Percentiles rank a stretch among this genome's conserved stretches.
Evolutionary conservation across 2,888 invertebrate species (phyloP).

Genomic region (Andrena fulva): DNA sequence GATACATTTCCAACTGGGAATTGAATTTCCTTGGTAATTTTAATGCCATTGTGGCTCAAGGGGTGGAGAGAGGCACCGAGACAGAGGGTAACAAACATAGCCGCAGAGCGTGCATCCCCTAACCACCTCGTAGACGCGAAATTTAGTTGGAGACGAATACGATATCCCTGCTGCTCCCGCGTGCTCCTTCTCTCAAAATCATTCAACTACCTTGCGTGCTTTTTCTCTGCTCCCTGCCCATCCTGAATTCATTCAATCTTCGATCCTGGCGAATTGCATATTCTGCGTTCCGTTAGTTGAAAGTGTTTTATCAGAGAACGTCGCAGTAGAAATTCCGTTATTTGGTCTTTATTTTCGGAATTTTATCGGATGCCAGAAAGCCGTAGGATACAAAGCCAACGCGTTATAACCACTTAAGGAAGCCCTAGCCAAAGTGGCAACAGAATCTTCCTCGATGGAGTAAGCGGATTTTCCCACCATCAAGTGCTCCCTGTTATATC

Average conservation of each 20-base stretch:
- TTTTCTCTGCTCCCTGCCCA: background rate
- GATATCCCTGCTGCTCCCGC: constrained; percentile 55
- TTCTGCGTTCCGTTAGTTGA: background rate
- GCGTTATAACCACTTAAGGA: constrained; percentile 83
- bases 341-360: constrained; percentile 74
- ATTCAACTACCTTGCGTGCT: constrained; percentile 18
- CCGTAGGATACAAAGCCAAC: constrained; percentile 81
- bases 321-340: constrained; percentile 15
- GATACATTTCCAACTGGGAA: constrained; percentile 81
- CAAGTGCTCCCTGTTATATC: constrained; percentile 82
- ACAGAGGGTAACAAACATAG: constrained; percentile 75
- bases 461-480: constrained; percentile 81
- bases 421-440: constrained; percentile 75
- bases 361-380: constrained; percentile 71
- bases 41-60: constrained; percentile 81
- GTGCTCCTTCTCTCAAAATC: constrained; percentile 48
- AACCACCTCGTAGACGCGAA: constrained; percentile 63
- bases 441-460: constrained; percentile 76
- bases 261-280: background rate
- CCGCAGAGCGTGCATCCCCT: constrained; percentile 56
- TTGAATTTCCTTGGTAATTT: constrained; percentile 83
- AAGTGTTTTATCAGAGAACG: background rate
- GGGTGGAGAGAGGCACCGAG: constrained; percentile 59
- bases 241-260: background rate
- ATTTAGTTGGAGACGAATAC: constrained; percentile 68